Percentiles rank a stretch among this genome's conserved stretches.
These are phyloP conservation scores for Mastomys natalensis DNA, from an alignment of 2,113 vertebrate genomes.

Conservation along the genomic window DNA sequence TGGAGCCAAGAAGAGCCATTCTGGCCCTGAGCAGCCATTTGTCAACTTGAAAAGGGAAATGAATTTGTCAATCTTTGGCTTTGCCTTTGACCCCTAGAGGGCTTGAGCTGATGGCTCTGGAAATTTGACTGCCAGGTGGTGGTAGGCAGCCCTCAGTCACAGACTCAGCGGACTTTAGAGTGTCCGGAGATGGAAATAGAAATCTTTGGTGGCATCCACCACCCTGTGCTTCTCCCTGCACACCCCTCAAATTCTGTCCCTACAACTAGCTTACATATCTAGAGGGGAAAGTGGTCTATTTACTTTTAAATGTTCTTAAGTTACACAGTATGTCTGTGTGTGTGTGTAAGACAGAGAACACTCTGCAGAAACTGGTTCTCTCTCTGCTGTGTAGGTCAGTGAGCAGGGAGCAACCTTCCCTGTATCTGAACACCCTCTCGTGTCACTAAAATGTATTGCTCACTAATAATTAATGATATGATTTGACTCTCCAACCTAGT, in stretches of 20 bases:
- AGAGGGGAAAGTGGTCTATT: neutral
- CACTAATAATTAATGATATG: neutral
- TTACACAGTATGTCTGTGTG: too few species aligned
- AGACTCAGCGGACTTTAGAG: neutral
- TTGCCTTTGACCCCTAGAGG: neutral
- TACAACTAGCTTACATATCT: neutral
- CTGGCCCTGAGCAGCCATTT: neutral
- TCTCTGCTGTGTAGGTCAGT: neutral
- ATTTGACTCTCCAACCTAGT: neutral
- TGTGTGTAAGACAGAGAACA: neutral
- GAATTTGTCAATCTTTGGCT: neutral
- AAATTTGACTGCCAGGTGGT: neutral
- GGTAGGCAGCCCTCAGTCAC: neutral
- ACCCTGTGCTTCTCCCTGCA: neutral
- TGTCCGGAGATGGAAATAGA: neutral
- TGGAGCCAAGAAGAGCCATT: neutral
- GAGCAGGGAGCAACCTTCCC: neutral
- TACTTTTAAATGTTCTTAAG: neutral
- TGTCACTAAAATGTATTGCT: neutral
- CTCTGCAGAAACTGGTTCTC: neutral
- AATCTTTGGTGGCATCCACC: neutral
- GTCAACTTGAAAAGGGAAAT: neutral
- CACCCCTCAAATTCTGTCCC: neutral
- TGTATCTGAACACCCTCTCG: neutral
- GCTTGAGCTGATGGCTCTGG: neutral